These are phyloP conservation scores for Orchestes rusci DNA, from an alignment of 2,888 invertebrate genomes.

Conservation along the genomic window DNA sequence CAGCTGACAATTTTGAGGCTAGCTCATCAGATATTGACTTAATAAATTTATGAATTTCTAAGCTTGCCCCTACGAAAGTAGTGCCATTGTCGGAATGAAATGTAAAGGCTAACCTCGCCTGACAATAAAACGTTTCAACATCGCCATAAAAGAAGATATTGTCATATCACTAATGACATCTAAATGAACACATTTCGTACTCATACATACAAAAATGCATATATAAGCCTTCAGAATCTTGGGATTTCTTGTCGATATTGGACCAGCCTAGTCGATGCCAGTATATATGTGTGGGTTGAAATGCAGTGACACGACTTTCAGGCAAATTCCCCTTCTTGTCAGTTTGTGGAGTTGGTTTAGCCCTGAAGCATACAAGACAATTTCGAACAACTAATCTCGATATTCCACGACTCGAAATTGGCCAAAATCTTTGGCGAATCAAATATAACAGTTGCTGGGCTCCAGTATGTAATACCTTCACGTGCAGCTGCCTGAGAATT, in stretches of 20 bases:
- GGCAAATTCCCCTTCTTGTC: background rate
- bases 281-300: background rate
- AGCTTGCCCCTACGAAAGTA: no score
- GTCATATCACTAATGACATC: background rate
- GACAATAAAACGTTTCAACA: background rate
- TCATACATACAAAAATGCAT: slow-evolving; percentile 2
- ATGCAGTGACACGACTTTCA: background rate
- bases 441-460: no score
- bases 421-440: background rate
- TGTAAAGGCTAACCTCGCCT: background rate
- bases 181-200: background rate
- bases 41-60: background rate
- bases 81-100: background rate
- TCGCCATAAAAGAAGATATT: background rate
- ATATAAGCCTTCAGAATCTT: background rate
- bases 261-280: background rate
- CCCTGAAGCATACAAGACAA: background rate
- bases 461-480: no score
- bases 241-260: background rate
- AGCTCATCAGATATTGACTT: background rate
- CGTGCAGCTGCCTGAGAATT: no score
- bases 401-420: background rate
- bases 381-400: background rate
- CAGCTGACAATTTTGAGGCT: background rate
- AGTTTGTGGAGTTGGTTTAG: background rate